Evolutionary conservation across 2,113 vertebrate genomes (phyloP), one percentile per base, ranked within the genome.

Genomic region (Cyanoderma ruficeps): DNA sequence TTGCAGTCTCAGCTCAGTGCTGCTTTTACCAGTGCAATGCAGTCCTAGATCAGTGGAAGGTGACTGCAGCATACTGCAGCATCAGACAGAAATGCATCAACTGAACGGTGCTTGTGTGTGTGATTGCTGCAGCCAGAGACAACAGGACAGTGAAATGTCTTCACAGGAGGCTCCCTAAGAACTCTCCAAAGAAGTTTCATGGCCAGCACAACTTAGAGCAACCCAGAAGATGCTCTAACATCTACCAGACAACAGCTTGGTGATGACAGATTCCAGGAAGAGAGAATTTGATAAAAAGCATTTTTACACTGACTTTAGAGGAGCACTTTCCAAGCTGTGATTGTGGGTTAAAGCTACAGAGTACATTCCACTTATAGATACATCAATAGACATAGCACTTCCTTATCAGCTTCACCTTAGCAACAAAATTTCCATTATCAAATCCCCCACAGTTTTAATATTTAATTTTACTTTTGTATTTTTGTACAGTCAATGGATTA

Each of bases 61-160:
- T 78, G 61, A 68, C 37, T 30, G 2, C 70, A 92, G 72, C 74
- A 75, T 14, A 60, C 9, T 90, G 65, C 50, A 23, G 72, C 87
- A 78, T 35, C 69, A 84, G 23, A n/a, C n/a, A 95, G 72, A 94
- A 95, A 71, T 1, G 1, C 23, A 68, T 17, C 30, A 60, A 37
- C 31, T 22, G 55, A 70, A 55, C 0, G 0, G 55, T 2, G 7
- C 35, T 3, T 28, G 30, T 30, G 3, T 0, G 25, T 63, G 53
- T 23, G 22, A 76, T 8, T 72, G 24, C 50, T 6, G 1, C 24
- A 90, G 56, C 23, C 76, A 81, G 42, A 64, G 46, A 77, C n/a
- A 80, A 65, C 18, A 37, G 18, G 33, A 24, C 90, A 55, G 24
- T 1, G 13, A 72, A 47, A 87, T 8, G 33, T 16, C 60, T 41